A percentile compares a stretch with the other conserved stretches of the same genome.
These are phyloP conservation scores for Iphiclides podalirius DNA, from an alignment of 2,888 invertebrate genomes.

Conservation along the genomic window DNA sequence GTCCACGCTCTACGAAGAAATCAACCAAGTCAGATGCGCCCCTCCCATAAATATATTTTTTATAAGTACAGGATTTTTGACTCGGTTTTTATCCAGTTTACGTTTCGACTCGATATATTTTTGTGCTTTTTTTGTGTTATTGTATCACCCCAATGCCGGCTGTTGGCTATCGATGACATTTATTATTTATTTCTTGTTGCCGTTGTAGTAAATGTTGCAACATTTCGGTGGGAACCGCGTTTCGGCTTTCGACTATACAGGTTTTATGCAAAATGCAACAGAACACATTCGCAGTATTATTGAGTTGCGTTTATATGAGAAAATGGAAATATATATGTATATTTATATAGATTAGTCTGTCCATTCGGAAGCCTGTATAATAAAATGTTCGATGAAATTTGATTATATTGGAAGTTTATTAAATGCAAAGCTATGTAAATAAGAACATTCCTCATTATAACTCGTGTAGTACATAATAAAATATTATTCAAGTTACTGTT, in stretches of 20 bases:
- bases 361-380: conserved; percentile 34
- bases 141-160: conserved; percentile 30
- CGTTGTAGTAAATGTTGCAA: conserved; percentile 13
- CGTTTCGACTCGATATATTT: conserved; percentile 20
- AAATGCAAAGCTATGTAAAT: conserved; percentile 74
- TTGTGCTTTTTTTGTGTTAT: conserved; percentile 34
- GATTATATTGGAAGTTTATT: conserved; percentile 53
- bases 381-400: conserved; percentile 44
- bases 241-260: conserved; percentile 11
- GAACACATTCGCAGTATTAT: conserved; percentile 58
- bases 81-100: conserved; percentile 31
- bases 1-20: conserved; percentile 27
- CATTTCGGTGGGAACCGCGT: not conserved
- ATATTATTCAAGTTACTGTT: conserved; percentile 80
- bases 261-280: conserved; percentile 9
- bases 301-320: conserved; percentile 40
- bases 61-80: conserved; percentile 47
- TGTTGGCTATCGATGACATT: conserved; percentile 11
- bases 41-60: conserved; percentile 29
- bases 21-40: not conserved
- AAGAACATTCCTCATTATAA: conserved; percentile 80
- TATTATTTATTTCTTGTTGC: conserved; percentile 21
- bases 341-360: conserved; percentile 24
- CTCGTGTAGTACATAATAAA: conserved; percentile 80
- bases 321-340: conserved; percentile 33